Conservation (phyloP, 2,888 invertebrate species). For the Himalopsyche japonica region DNA sequence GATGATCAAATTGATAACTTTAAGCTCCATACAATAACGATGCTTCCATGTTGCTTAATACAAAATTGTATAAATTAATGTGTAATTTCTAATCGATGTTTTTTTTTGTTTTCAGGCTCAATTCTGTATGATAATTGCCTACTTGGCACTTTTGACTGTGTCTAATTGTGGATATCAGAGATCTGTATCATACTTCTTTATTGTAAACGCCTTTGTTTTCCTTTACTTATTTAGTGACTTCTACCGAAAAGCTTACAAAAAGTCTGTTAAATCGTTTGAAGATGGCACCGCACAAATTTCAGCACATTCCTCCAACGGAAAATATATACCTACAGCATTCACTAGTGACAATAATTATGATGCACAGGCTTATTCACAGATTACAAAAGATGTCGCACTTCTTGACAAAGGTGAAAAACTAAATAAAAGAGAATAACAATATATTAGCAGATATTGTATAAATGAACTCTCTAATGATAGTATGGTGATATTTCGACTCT, state of each 20-base stretch:
- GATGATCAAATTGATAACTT: too few relatives aligned
- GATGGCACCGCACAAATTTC: not conserved
- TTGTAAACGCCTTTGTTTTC: slow-evolving; percentile 59
- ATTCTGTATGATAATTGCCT: slow-evolving; percentile 68
- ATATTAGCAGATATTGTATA: not conserved
- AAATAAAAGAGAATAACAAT: slow-evolving; percentile 17
- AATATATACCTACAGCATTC: not conserved
- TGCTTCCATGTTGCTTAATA: too few relatives aligned
- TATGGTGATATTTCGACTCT: not conserved
- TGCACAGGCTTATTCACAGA: slow-evolving; percentile 22
- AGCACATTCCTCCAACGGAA: not conserved
- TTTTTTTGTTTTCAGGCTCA: slow-evolving; percentile 58
- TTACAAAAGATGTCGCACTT: slow-evolving; percentile 31
- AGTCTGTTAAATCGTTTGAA: slow-evolving; percentile 41
- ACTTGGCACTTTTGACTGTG: slow-evolving; percentile 61
- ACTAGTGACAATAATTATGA: slow-evolving; percentile 14
- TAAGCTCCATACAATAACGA: too few relatives aligned
- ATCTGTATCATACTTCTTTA: slow-evolving; percentile 62
- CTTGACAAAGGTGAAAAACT: slow-evolving; percentile 17
- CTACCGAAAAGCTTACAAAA: slow-evolving; percentile 61
- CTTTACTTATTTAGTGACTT: slow-evolving; percentile 64
- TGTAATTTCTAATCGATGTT: not conserved
- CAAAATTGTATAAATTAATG: not conserved
- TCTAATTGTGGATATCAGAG: slow-evolving; percentile 67
- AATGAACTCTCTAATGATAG: not conserved